phyloP scores from a whole-genome alignment of 2,113 vertebrate species.

The Cygnus atratus region DNA sequence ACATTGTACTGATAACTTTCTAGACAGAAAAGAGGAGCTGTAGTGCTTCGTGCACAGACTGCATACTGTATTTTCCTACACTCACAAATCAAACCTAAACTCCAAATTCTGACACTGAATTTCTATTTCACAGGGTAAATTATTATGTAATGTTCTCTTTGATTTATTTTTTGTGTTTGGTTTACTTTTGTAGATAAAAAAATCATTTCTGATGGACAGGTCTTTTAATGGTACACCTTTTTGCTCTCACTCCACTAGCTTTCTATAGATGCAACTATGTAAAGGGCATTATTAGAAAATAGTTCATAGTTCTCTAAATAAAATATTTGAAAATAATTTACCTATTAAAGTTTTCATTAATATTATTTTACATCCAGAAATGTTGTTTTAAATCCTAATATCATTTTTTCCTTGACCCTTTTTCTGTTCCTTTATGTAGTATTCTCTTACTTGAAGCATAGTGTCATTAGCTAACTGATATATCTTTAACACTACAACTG shows the following conservation, averaged over 20 bases:
- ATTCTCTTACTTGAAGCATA: background rate
- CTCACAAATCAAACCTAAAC: background rate
- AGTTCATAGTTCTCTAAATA: constrained; percentile 56
- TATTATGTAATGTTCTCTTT: constrained; percentile 9
- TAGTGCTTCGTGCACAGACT: constrained; percentile 45
- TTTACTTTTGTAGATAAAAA: constrained; percentile 11
- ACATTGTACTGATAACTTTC: constrained; percentile 60
- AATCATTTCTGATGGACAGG: background rate
- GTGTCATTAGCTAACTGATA: background rate
- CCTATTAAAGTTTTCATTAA: constrained; percentile 37
- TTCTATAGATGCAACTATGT: constrained; percentile 49
- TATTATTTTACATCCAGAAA: background rate
- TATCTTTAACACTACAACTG: background rate
- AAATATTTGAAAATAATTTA: constrained; percentile 59
- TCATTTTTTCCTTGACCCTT: background rate
- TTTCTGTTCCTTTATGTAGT: background rate
- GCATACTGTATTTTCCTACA: constrained; percentile 16
- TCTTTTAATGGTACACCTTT: background rate
- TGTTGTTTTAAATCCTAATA: background rate
- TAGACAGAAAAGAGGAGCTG: constrained; percentile 61
- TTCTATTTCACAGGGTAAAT: constrained; percentile 29
- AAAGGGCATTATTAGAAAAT: constrained; percentile 67
- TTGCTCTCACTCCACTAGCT: constrained; percentile 34
- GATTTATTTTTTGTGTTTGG: background rate
- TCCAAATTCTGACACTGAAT: constrained; percentile 6